phyloP scores from a whole-genome alignment of 1,140 invertebrate genomes.

The Drepana arcuata region DNA sequence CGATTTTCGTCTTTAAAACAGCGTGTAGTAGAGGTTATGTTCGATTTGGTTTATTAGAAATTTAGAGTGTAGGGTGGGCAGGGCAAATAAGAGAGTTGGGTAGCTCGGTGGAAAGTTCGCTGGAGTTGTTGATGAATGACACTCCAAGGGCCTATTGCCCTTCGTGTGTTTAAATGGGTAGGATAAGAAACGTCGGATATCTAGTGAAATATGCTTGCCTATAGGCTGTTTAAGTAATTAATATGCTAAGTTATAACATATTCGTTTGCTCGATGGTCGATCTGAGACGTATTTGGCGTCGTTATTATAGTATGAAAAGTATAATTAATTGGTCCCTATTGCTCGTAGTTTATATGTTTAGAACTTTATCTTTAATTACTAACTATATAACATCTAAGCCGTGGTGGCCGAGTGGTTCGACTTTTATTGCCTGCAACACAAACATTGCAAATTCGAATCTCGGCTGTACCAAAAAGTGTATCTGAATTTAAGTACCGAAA shows the following conservation, averaged over 20 bases:
- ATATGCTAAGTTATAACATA: slow-evolving; percentile 58
- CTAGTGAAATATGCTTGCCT: slow-evolving; percentile 63
- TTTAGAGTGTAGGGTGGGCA: slow-evolving; percentile 64
- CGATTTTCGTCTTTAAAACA: slow-evolving; percentile 19
- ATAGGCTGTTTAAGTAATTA: slow-evolving; percentile 43
- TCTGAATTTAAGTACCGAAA: too few relatives aligned
- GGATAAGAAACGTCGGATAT: slow-evolving; percentile 69
- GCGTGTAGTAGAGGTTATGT: not conserved
- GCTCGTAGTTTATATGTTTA: too few relatives aligned
- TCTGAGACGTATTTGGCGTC: slow-evolving; percentile 21
- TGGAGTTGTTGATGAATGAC: slow-evolving; percentile 69
- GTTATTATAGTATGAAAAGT: too few relatives aligned
- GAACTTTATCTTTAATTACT: too few relatives aligned
- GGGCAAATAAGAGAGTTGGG: slow-evolving; percentile 67
- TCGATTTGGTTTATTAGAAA: slow-evolving; percentile 17
- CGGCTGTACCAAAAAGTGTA: too few relatives aligned
- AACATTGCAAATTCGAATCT: too few relatives aligned
- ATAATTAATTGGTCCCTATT: too few relatives aligned
- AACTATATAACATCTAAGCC: too few relatives aligned
- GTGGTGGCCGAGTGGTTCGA: too few relatives aligned
- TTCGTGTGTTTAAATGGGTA: slow-evolving; percentile 68
- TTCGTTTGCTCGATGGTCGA: slow-evolving; percentile 22
- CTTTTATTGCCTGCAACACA: too few relatives aligned
- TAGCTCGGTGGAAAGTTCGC: slow-evolving; percentile 64
- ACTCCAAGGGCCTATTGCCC: slow-evolving; percentile 67